Percentiles rank a stretch among this genome's conserved stretches.
phyloP scores from a whole-genome alignment of 1,140 invertebrate genomes.

The Drosophila ironensis region DNA sequence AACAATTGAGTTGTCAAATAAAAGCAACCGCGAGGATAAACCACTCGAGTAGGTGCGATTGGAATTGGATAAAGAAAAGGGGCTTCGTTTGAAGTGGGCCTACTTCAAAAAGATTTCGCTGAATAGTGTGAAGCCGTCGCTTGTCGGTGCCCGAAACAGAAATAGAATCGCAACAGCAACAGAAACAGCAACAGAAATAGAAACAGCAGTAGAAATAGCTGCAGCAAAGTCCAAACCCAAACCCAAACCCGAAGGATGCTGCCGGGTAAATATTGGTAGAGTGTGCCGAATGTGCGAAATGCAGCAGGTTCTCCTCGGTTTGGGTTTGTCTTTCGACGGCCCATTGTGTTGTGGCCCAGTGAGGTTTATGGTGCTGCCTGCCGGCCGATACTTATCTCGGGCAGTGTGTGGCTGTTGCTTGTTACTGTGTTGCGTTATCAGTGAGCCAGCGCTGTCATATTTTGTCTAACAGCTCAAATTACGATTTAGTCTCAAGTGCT shows the following conservation, averaged over 20 bases:
- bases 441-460: conserved; percentile 60
- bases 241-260: conserved; percentile 17
- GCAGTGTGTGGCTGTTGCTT: conserved; percentile 4
- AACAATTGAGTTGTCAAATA: conserved; percentile 19
- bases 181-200: not conserved
- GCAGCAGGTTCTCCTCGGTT: conserved; percentile 35
- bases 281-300: conserved; percentile 69
- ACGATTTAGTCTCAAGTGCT: conserved; percentile 76
- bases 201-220: not conserved
- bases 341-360: conserved; percentile 8
- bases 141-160: not conserved
- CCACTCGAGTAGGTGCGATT: conserved; percentile 17
- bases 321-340: conserved; percentile 10
- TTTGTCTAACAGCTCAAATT: conserved; percentile 79
- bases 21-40: not conserved
- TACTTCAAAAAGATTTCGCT: conserved; percentile 56
- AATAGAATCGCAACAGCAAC: not conserved
- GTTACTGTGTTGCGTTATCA: conserved; percentile 43
- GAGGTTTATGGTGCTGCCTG: too few species aligned
- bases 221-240: too few species aligned
- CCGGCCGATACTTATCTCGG: conserved; percentile 61
- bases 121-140: conserved; percentile 41
- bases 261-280: conserved; percentile 47
- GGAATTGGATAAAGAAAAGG: not conserved
- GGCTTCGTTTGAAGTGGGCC: conserved; percentile 38